Evolutionary conservation across 64 coral and sea anemone genomes (phyloP), one percentile per base, ranked within the genome.

Genomic region (Exaiptasia diaphana): DNA sequence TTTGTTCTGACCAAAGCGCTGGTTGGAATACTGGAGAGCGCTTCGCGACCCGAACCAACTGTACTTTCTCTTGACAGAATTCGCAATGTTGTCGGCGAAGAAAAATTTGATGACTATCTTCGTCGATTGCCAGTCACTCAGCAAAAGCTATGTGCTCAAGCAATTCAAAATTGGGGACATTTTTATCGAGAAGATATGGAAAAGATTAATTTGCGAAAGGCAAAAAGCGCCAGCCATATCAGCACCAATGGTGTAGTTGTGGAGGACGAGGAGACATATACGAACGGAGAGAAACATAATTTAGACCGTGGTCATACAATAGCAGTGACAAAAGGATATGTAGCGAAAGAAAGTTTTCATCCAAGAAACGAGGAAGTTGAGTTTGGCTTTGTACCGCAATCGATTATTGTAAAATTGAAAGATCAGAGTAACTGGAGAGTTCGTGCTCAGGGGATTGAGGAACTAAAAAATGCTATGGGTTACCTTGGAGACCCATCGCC

Each of bases 21-120:
- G 17, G 90, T 99, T 57, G 57, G 80, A 39, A 58, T 85, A 67
- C 56, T 99, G 3, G 90, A 83, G 71, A 88, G 76, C 48, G 90
- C 86, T 17, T 96, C 85, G 11, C 82, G 86, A 81, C 80, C 83
- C 7, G 73, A 93, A 89, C 85, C 90, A 36, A 83, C 90, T 20
- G 88, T 93, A 33, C 91, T 99, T 26, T 99, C 95, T 45, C 76
- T 99, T 14, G 95, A 99, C 28, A 83, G 90, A 83, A 99, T 99
- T 88, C 67, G 64, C 73, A 99, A 89, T 89, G 90, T 80, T 54
- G 95, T 99, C 31, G 95, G 95, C 41, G 72, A 71, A 77, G 40
- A 60, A 64, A 80, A 56, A 21, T 99, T 99, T 83, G 90, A 99
- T 13, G 71, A 71, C 28, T 99, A 99, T 68, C 38, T 93, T 42